Percentiles rank a stretch among this genome's conserved stretches.
Evolutionary conservation across 2,113 vertebrate species (phyloP).

Genomic region (Himantopus leucocephalus): DNA sequence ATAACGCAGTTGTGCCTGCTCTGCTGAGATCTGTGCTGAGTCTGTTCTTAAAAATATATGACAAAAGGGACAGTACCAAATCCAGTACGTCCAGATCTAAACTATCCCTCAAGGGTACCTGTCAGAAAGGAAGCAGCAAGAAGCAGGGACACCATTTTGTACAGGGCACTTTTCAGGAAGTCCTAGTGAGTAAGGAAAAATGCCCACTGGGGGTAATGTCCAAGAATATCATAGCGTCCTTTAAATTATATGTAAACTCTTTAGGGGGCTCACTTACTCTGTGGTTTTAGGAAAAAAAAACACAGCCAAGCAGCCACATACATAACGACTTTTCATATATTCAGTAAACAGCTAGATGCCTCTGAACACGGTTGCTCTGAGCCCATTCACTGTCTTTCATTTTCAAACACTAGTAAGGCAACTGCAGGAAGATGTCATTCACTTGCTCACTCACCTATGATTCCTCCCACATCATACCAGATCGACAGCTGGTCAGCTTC

Average conservation of each 20-base stretch:
- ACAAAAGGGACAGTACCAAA: background rate
- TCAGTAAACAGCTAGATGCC: background rate
- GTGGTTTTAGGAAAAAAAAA: background rate
- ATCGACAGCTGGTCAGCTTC: conserved; percentile 92
- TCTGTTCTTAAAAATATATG: background rate
- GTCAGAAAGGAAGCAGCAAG: background rate
- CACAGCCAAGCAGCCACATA: background rate
- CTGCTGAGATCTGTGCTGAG: background rate
- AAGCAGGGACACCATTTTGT: background rate
- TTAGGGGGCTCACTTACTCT: background rate
- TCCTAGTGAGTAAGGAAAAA: background rate
- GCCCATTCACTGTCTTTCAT: background rate
- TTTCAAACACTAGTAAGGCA: background rate
- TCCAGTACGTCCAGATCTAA: background rate
- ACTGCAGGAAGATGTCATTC: background rate
- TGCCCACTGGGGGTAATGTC: background rate
- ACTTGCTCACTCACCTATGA: conserved; percentile 81
- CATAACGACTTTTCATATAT: background rate
- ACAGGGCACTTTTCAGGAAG: background rate
- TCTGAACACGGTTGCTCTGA: background rate
- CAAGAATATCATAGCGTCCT: background rate
- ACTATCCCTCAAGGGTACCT: background rate
- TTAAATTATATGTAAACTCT: background rate
- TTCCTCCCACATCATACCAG: conserved; percentile 97
- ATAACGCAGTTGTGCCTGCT: background rate